Evolutionary conservation across 2,797 vertebrate species (phyloP).

Genomic region (Chiloscyllium punctatum): DNA sequence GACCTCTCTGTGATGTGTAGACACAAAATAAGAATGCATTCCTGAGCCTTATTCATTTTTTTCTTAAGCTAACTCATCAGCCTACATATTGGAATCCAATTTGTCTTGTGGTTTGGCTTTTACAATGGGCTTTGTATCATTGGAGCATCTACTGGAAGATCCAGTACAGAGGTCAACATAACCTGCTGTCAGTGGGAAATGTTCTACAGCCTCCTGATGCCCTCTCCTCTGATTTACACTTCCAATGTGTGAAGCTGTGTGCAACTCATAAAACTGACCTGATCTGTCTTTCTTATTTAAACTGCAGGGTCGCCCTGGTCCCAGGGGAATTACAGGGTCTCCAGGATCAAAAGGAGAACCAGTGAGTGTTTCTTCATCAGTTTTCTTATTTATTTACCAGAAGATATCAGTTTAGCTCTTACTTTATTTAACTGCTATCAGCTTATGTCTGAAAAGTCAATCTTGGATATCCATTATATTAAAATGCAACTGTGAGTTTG

Average conservation of each 20-base stretch:
- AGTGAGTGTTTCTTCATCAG: slow-evolving; percentile 59
- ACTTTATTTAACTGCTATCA: neutral
- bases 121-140: neutral
- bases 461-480: neutral
- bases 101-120: neutral
- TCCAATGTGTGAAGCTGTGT: neutral
- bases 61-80: neutral
- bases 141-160: neutral
- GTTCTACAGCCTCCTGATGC: neutral
- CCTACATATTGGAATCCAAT: neutral
- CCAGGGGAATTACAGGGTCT: slow-evolving; percentile 81
- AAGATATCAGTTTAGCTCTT: no score
- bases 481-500: neutral
- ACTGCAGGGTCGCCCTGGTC: slow-evolving; percentile 72
- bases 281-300: slow-evolving; percentile 14
- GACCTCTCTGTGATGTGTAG: neutral
- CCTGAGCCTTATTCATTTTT: neutral
- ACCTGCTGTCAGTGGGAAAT: neutral
- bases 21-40: neutral
- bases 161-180: neutral
- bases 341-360: slow-evolving; percentile 88
- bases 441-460: neutral
- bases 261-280: neutral
- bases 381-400: neutral
- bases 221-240: neutral